phyloP scores from a whole-genome alignment of 2,888 invertebrate species.

The Pterostichus madidus region DNA sequence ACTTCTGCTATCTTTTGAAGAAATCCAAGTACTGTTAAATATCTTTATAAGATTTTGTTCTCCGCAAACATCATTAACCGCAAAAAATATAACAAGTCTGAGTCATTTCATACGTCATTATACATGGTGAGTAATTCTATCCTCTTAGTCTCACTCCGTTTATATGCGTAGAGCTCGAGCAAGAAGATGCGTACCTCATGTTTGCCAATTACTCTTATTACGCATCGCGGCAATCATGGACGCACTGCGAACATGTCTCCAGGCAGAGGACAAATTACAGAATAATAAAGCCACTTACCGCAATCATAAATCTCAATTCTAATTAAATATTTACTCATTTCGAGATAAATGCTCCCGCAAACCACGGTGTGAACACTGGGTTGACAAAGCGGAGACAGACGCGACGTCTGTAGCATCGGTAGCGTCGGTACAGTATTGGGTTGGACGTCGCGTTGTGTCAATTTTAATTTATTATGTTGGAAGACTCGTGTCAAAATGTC shows the following conservation, averaged over 20 bases:
- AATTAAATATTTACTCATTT: slow-evolving; percentile 57
- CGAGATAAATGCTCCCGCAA: slow-evolving; percentile 38
- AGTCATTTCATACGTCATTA: slow-evolving; percentile 27
- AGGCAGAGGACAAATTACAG: slow-evolving; percentile 55
- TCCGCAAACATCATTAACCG: slow-evolving; percentile 28
- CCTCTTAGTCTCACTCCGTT: slow-evolving; percentile 8
- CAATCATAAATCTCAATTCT: slow-evolving; percentile 49
- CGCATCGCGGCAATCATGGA: slow-evolving; percentile 1
- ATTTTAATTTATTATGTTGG: slow-evolving; percentile 38
- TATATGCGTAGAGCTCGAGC: not conserved
- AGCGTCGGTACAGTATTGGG: slow-evolving; percentile 2
- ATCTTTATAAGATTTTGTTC: slow-evolving; percentile 14
- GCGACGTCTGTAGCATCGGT: not conserved
- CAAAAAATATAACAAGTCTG: slow-evolving; percentile 17
- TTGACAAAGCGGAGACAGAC: slow-evolving; percentile 19
- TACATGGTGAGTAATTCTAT: slow-evolving; percentile 15
- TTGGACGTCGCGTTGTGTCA: slow-evolving; percentile 1
- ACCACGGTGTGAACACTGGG: slow-evolving; percentile 9
- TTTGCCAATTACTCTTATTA: slow-evolving; percentile 7
- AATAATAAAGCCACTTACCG: slow-evolving; percentile 58
- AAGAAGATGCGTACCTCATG: no score
- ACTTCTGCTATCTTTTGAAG: no score
- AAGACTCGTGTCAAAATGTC: slow-evolving; percentile 21
- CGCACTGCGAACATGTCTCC: not conserved
- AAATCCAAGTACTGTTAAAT: not conserved